These are phyloP conservation scores for Slavum lentiscoides DNA, from an alignment of 2,888 invertebrate species.

Conservation along the genomic window DNA sequence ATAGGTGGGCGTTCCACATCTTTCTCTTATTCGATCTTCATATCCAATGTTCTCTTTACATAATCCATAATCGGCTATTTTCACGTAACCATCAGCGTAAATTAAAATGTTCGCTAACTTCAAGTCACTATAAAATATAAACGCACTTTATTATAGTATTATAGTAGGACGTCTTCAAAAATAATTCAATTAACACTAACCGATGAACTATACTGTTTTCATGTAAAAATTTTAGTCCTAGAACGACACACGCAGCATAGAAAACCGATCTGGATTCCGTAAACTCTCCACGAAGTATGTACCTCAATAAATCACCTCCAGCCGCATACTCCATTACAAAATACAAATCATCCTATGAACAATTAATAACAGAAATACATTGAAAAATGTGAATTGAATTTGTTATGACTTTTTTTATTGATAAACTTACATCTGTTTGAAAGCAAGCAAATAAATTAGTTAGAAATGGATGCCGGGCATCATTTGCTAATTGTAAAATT, in stretches of 20 bases:
- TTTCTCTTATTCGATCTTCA: conserved; percentile 96
- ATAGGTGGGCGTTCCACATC: conserved; percentile 98
- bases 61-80: conserved; percentile 98
- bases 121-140: conserved; percentile 72
- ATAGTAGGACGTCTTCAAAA: neutral
- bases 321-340: conserved; percentile 99
- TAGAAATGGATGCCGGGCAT: conserved; percentile 96
- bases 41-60: conserved; percentile 99
- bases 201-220: conserved; percentile 98
- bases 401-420: neutral
- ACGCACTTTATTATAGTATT: conserved; percentile 1
- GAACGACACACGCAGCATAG: conserved; percentile 98
- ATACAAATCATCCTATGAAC: conserved; percentile 82
- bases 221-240: conserved; percentile 98
- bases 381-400: neutral
- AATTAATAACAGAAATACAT: neutral
- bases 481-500: conserved; percentile 98
- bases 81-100: conserved; percentile 97
- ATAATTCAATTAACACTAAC: conserved; percentile 59
- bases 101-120: conserved; percentile 97
- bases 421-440: conserved; percentile 81
- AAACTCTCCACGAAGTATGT: conserved; percentile 99
- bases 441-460: conserved; percentile 99
- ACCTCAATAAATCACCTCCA: conserved; percentile 99
- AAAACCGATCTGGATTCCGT: conserved; percentile 96